Conservation (phyloP, 2,113 vertebrate genomes). For the Oncorhynchus kisutch region DNA sequence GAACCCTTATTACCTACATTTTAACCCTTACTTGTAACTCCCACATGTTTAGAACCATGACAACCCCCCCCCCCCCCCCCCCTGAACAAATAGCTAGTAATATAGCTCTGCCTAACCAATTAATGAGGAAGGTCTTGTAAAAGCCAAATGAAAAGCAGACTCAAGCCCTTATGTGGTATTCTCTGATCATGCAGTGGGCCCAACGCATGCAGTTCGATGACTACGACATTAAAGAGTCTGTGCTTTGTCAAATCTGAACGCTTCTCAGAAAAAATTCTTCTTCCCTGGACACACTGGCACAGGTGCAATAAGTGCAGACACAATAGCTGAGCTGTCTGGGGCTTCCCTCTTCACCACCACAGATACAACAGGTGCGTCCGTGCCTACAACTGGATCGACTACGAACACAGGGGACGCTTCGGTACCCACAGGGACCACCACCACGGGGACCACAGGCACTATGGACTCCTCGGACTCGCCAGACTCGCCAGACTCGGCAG, state of each 20-base stretch:
- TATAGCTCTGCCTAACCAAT: not conserved
- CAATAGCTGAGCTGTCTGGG: not conserved
- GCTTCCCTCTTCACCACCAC: constrained; percentile 51
- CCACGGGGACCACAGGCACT: constrained; percentile 14
- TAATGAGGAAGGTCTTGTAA: not conserved
- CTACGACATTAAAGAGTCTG: constrained; percentile 11
- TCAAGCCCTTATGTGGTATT: not conserved
- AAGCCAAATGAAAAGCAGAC: not conserved
- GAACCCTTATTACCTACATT: not conserved
- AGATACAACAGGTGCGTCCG: not conserved
- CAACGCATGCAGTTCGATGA: not conserved
- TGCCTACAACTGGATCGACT: not conserved
- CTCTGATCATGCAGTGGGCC: not conserved
- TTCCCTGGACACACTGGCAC: constrained; percentile 65
- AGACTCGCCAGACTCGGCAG: constrained; percentile 66
- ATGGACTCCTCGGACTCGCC: constrained; percentile 26
- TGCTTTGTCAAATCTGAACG: not conserved
- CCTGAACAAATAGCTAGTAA: not conserved
- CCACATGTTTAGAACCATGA: not conserved
- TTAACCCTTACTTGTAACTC: not conserved
- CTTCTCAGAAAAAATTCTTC: constrained; percentile 55
- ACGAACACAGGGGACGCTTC: too few relatives aligned
- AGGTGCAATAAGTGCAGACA: not conserved
- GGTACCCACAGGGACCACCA: not conserved
- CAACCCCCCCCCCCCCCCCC: not conserved